Evolutionary conservation across 1,140 invertebrate genomes (phyloP).

Genomic region (Atta colombica): DNA sequence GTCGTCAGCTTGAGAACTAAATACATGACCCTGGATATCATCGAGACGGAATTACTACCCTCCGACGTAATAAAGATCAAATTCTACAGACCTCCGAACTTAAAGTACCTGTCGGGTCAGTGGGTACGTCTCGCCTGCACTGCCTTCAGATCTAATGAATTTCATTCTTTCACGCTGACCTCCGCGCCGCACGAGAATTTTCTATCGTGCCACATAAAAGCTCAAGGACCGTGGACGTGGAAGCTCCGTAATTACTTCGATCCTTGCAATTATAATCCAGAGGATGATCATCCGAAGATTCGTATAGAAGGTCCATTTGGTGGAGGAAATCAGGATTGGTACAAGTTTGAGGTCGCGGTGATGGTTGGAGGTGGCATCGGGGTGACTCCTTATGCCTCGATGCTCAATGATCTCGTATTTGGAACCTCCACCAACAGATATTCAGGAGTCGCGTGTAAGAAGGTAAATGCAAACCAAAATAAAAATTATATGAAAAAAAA

Average conservation of each 20-base stretch:
- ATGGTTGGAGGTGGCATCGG: slow-evolving; percentile 99
- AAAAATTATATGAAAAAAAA: background rate
- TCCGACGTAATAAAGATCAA: slow-evolving; percentile 98
- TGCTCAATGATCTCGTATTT: slow-evolving; percentile 98
- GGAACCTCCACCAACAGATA: slow-evolving; percentile 98
- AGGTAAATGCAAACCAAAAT: slow-evolving; percentile 87
- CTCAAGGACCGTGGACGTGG: slow-evolving; percentile 99
- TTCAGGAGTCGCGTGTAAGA: slow-evolving; percentile 97
- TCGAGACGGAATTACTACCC: slow-evolving; percentile 98
- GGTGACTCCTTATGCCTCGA: slow-evolving; percentile 99
- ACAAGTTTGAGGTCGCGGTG: slow-evolving; percentile 98
- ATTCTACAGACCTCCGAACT: slow-evolving; percentile 97
- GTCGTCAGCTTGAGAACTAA: slow-evolving; percentile 96
- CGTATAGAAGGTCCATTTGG: slow-evolving; percentile 99
- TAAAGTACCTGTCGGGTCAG: slow-evolving; percentile 97
- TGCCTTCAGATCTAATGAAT: slow-evolving; percentile 96
- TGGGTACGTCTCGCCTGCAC: slow-evolving; percentile 97
- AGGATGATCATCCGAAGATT: slow-evolving; percentile 94
- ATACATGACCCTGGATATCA: slow-evolving; percentile 97
- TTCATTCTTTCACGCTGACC: slow-evolving; percentile 99
- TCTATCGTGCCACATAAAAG: slow-evolving; percentile 98
- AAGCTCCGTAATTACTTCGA: slow-evolving; percentile 99
- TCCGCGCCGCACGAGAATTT: slow-evolving; percentile 99
- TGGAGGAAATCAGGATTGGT: slow-evolving; percentile 99
- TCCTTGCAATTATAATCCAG: slow-evolving; percentile 96